Base-by-base conservation (phyloP, 2,888 invertebrate species). In the Subacronicta megacephala region DNA sequence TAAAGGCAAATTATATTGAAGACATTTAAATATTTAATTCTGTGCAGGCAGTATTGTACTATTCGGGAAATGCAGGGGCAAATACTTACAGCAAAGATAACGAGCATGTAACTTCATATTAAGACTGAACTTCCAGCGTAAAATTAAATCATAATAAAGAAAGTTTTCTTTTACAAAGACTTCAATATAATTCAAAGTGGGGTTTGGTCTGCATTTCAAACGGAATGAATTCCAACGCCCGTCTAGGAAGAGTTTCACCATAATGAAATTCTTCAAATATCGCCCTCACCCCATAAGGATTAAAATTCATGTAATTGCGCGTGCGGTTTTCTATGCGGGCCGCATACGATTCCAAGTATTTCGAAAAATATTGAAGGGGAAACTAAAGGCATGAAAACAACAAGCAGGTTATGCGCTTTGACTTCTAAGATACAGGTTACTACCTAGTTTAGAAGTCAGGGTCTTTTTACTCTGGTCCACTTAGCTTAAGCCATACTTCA, bases 221-320 rank as follows among this genome's bases (percentile, higher is more conserved):
- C 79, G 85, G 81, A 90, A 89, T 86, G 83, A 89, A 90, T 90
- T 88, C 89, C 87, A 60, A 78, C 83, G 80, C 77, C 73, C 77
- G 76, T 83, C 85, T 84, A 85, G 79, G 84, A 85, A 84, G 82
- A 89, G 87, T 87, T 89, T 88, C 81, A 82, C 85, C 84, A 84
- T 92, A 93, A 93, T 93, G 90, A 93, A 93, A 93, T 93, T 93
- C 92, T 89, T 90, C 79, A 90, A 90, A 92, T 89, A 90, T 87
- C 87, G 65, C 81, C 78, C 83, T 80, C 83, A 68, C 80, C 74
- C 77, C 70, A 81, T 85, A 83, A 74, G 82, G 83, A 89, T 90
- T 91, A 87, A 89, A 90, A 90, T 92, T 89, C 84, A 83, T 85
- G 83, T 90, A 87, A 90, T 88, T 88, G 83, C 82, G 81, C 78